phyloP scores from a whole-genome alignment of 2,113 vertebrate genomes.

The Addax nasomaculatus region DNA sequence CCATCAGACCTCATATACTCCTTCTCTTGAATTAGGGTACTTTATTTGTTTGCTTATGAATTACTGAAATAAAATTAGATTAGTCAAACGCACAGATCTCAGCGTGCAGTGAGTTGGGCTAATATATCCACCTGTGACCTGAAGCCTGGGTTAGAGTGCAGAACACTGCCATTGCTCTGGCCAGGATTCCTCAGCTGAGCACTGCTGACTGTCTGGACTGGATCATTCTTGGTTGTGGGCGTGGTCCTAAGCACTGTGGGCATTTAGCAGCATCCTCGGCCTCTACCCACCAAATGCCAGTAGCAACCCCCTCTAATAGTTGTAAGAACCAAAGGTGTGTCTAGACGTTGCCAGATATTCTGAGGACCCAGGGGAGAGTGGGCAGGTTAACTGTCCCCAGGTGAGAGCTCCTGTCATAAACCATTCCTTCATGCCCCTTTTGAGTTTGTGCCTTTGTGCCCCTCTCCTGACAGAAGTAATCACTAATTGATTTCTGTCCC shows the following conservation, averaged over 20 bases:
- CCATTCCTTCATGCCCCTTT: neutral
- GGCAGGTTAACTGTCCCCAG: neutral
- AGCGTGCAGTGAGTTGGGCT: neutral
- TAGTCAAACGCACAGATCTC: conserved; percentile 6
- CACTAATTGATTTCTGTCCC: neutral
- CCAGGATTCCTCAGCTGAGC: neutral
- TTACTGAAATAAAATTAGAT: conserved; percentile 21
- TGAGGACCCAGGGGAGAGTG: neutral
- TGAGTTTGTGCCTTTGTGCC: neutral
- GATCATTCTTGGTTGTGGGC: neutral
- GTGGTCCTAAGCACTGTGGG: neutral
- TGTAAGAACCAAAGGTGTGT: neutral
- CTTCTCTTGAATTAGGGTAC: neutral
- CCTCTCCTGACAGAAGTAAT: neutral
- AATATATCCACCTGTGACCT: neutral
- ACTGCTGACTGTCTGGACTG: neutral
- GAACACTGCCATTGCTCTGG: neutral
- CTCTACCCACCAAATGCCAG: neutral
- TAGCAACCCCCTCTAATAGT: neutral
- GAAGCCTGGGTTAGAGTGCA: neutral
- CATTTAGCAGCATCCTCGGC: neutral
- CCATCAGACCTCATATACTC: neutral
- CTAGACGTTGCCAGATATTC: neutral
- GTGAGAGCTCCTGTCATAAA: neutral
- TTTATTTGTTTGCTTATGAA: conserved; percentile 8